Evolutionary conservation across 2,888 invertebrate genomes (phyloP), one percentile per base, ranked within the genome.

Genomic region (Anthophora plumipes): DNA sequence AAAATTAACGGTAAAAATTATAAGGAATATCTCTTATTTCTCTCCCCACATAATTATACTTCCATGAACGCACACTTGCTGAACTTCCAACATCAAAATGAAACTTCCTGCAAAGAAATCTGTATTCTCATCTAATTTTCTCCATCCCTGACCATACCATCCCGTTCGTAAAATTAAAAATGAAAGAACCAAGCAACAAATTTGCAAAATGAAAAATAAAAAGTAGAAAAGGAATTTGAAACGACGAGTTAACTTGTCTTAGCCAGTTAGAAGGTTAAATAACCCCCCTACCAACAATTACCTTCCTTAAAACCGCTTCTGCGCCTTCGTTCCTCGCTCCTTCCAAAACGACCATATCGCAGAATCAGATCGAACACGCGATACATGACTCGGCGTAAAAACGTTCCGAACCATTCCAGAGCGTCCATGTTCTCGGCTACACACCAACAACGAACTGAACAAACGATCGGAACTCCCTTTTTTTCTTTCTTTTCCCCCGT

Each of bases 321-420:
- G 46, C 57, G 20, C 55, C 68, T 31, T 46, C 46, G 52, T 52
- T 66, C 39, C 22, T 52, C 66, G 12, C 22, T 39, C 66, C 17
- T 31, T 69, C 68, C 37, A 17, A 48, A 57, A 14, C 68, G 68
- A 59, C 37, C 57, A 7, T 57, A 37, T 59, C 68, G 68, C 37
- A 69, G 57, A 69, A 69, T 57, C 68, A 69, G 57, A 69, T 57
- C 17, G 57, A 69, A 37, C 55, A 22, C 22, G 57, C 68, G 68
- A 59, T 37, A 17, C 68, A 25, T 14, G 57, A 59, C 20, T 37
- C 68, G 68, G n/a, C 68, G 68, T 37, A 37, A 48, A 31, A 69
- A 57, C 68, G 57, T 46, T 7, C 55, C 57, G 31, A 69, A 37
- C 57, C 68, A 57, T 69, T 69, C 57, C 46, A 69, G 46, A 17